These are phyloP conservation scores for Caenorhabditis virilis DNA, from an alignment of 2,888 invertebrate genomes.

Conservation along the genomic window DNA sequence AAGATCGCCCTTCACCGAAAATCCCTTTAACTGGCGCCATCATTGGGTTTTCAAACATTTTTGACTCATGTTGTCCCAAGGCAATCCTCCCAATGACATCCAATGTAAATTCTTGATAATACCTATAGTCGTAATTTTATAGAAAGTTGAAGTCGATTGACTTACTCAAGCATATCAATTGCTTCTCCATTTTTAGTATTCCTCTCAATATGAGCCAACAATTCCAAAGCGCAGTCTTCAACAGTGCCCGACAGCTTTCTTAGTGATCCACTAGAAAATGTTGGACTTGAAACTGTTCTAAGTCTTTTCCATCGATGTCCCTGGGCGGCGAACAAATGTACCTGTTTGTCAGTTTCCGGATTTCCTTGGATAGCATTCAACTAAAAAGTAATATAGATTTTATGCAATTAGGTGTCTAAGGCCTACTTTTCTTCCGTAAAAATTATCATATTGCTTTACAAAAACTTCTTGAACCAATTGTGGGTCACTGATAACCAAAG, in stretches of 20 bases:
- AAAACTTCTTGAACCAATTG: constrained; percentile 70
- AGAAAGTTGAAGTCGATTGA: not conserved
- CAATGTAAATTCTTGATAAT: constrained; percentile 52
- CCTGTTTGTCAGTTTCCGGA: constrained; percentile 46
- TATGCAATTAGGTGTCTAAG: not conserved
- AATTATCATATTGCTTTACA: constrained; percentile 70
- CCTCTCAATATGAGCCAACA: constrained; percentile 31
- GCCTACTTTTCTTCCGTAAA: constrained; percentile 68
- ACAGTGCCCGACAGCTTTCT: constrained; percentile 66
- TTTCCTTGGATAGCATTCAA: constrained; percentile 51
- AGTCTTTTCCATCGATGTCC: constrained; percentile 72
- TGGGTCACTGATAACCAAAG: constrained; percentile 70
- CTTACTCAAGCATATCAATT: not conserved
- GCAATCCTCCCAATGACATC: constrained; percentile 52
- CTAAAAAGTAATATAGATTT: constrained; percentile 4
- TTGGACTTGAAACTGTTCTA: constrained; percentile 71
- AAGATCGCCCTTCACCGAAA: constrained; percentile 18
- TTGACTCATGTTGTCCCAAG: constrained; percentile 41
- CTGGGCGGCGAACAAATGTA: constrained; percentile 66
- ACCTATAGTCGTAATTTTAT: constrained; percentile 1
- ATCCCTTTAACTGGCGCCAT: constrained; percentile 1
- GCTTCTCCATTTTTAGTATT: not conserved
- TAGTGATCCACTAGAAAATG: constrained; percentile 71
- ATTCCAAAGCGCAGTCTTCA: constrained; percentile 28
- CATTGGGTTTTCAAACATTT: constrained; percentile 26